Conservation (phyloP, 37 sponge, comb jelly and placozoan genomes). For the Chondrilla cf. caribensis region DNA sequence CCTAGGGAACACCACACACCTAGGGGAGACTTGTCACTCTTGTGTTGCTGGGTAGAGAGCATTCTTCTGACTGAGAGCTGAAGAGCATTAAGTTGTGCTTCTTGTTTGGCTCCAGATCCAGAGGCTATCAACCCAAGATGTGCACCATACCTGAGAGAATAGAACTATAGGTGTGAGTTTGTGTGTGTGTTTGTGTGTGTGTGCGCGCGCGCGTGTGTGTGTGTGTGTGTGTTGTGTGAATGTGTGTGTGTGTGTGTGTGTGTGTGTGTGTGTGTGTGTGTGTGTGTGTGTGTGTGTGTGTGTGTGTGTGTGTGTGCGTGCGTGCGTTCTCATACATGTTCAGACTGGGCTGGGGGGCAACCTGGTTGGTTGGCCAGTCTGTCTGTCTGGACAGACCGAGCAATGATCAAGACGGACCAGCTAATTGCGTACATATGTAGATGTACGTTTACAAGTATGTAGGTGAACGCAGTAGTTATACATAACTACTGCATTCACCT, state of each 20-base stretch:
- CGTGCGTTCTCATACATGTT: background rate
- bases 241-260: conserved; percentile 18
- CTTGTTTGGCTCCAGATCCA: background rate
- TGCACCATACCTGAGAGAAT: background rate
- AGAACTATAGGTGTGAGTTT: background rate
- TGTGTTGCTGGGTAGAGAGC: conserved; percentile 1
- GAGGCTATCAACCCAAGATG: background rate
- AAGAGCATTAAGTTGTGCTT: background rate
- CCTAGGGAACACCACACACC: background rate
- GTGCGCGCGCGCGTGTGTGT: conserved; percentile 27
- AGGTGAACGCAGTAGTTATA: too few relatives aligned
- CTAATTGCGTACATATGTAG: too few relatives aligned
- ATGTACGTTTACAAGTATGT: too few relatives aligned
- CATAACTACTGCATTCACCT: too few relatives aligned
- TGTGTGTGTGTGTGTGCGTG: conserved; percentile 25
- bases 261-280: conserved; percentile 17
- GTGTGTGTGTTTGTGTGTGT: conserved; percentile 20
- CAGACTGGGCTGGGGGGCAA: too few relatives aligned
- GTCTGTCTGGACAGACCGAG: too few relatives aligned
- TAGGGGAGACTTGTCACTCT: background rate
- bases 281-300: conserved; percentile 31
- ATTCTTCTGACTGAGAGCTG: background rate
- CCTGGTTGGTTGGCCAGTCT: too few relatives aligned
- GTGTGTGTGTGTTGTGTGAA: conserved; percentile 28
- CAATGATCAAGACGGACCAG: too few relatives aligned